Base-by-base conservation (phyloP, 2,113 vertebrate genomes). In the Neolamprologus longior region DNA sequence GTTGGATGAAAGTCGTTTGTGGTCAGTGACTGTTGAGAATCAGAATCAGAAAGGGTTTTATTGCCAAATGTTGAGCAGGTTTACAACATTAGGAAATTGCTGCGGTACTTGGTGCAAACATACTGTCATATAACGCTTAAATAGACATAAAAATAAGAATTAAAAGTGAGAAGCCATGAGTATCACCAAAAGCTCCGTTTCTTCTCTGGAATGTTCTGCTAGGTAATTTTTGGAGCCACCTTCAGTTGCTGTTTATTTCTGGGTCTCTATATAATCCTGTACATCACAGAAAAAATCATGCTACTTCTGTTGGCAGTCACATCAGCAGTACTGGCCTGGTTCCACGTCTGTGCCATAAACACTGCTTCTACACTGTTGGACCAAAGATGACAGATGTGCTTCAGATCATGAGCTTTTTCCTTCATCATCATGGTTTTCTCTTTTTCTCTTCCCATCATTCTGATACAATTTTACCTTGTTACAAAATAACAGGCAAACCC, bases 11-110 rank as follows among this genome's bases (percentile, higher is more conserved):
- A 42, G 37, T 71, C 1, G 0, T 42, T 71, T 42, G 66, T 24
- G 7, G n/a, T 71, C 37, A 71, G 0, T 71, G 5, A 42, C 37
- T 24, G 0, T 42, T 40, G 35, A 71, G 35, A 14, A 73, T 1
- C 37, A 40, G 37, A 40, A 40, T 40, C 37, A 40, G 35, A 37
- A 37, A 37, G 35, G 35, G 35, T 37, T 37, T 37, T 37, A 37
- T 2, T 40, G 37, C 37, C 37, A 40, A 11, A 1, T 40, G 37
- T 40, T 40, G 37, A 40, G 37, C 10, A 40, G 10, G 37, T 40
- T 40, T 40, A 12, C 37, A 40, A 40, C 37, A 40, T 40, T 40
- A 40, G 37, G 37, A 40, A 40, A 40, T 40, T 12, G 37, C 37
- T 40, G 5, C 37, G 1, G 37, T 40, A 40, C 37, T 40, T 40